phyloP scores from a whole-genome alignment of 2,888 invertebrate genomes.

The Brachypalpus laphriformis region DNA sequence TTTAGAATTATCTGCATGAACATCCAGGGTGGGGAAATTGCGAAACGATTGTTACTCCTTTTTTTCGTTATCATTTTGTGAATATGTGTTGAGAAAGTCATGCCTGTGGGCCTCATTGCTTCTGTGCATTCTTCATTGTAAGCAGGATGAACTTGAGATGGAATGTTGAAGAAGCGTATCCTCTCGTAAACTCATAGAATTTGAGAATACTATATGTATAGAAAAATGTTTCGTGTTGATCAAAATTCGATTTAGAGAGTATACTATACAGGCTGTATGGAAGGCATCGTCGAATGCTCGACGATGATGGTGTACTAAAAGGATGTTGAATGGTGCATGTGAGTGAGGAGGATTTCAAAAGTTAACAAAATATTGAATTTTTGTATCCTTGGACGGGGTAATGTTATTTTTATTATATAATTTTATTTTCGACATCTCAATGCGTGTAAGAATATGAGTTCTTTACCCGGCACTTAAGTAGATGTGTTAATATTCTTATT shows the following conservation, averaged over 20 bases:
- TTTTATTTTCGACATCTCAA: too few species aligned
- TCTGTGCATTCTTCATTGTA: background rate
- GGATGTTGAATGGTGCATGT: background rate
- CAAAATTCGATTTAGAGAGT: slow-evolving; percentile 6
- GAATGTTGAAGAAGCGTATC: background rate
- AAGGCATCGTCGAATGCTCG: background rate
- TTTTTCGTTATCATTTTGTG: too few species aligned
- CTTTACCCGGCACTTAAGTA: too few species aligned
- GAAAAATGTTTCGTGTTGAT: background rate
- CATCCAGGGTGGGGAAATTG: background rate
- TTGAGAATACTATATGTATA: background rate
- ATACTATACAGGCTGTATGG: background rate
- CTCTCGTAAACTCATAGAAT: background rate
- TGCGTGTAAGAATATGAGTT: too few species aligned
- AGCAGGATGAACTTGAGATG: background rate
- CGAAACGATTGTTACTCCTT: too few species aligned
- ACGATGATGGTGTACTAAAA: background rate
- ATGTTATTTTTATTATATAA: too few species aligned
- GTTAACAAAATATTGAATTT: background rate
- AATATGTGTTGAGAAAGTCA: too few species aligned
- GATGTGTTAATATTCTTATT: too few species aligned
- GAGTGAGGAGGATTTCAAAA: background rate
- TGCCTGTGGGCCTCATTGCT: too few species aligned
- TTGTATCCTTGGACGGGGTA: too few species aligned
- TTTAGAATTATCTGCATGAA: too few species aligned